Base-by-base conservation (phyloP, 2,113 vertebrate genomes). In the Centropristis striata region DNA sequence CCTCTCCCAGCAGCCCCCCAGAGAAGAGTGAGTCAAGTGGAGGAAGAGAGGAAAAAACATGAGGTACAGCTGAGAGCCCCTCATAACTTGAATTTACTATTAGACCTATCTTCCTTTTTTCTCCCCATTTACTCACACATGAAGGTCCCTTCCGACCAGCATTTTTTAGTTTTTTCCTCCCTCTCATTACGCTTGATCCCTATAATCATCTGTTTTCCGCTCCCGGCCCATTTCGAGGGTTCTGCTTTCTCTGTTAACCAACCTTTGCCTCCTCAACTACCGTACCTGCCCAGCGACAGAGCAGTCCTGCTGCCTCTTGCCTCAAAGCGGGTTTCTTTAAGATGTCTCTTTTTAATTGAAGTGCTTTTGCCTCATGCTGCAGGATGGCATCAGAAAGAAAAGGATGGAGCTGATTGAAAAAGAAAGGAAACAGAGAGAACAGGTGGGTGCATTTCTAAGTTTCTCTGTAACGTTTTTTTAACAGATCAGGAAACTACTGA, bases 11-110 rank as follows among this genome's bases (percentile, higher is more conserved):
- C 87, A 91, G 85, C 87, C 87, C 90, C 92, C 91, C 12, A 93
- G 93, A 97, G 96, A 94, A 97, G 96, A 96, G 85, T 93, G 80
- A 96, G 93, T 93, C 95, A 93, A 91, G 90, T 93, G 92, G 96
- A 95, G 93, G 94, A 98, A 95, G 96, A 96, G 91, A 97, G 95
- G 93, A 97, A 95, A 95, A 96, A 95, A 87, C 95, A 94, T 54
- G 96, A 96, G 96, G 96, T 98, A 97, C 95, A 94, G 86, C 86
- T 90, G 74, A 94, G 86, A 93, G 80, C 76, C 60, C 86, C 66
- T 18, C 54, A 23, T 46, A 41, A 73, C 54, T 66, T 78, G 1
- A 54, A 42, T 59, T 46, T 50, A 77, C 11, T 32, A 1, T 60
- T 47, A 41, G 61, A 59, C 39, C 50, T 10, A 23, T 55, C 28